A percentile compares a stretch with the other conserved stretches of the same genome.
phyloP scores from a whole-genome alignment of 2,888 invertebrate species.

The Helobdella robusta region DNA sequence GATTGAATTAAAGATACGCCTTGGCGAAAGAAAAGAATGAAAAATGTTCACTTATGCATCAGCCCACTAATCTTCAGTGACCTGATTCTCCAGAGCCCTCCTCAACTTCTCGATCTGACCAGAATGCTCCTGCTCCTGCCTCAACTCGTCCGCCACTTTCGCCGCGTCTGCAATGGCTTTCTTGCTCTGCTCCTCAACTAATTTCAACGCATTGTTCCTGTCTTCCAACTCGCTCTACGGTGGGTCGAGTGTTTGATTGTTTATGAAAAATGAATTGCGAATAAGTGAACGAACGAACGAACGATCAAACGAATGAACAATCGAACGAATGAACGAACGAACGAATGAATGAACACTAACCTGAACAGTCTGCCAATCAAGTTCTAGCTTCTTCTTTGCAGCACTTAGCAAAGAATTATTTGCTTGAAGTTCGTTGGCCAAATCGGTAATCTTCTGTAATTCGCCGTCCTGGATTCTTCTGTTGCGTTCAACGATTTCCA shows the following conservation, averaged over 20 bases:
- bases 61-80: background rate
- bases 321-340: too few species aligned
- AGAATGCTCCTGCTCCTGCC: constrained; percentile 97
- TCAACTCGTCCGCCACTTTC: constrained; percentile 92
- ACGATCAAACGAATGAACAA: too few species aligned
- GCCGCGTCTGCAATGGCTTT: constrained; percentile 75
- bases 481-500: constrained; percentile 86
- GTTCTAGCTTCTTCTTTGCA: constrained; percentile 98
- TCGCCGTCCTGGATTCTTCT: constrained; percentile 96
- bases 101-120: constrained; percentile 95
- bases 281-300: too few species aligned
- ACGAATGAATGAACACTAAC: too few species aligned
- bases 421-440: constrained; percentile 88
- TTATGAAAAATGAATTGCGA: too few species aligned
- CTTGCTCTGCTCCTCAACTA: constrained; percentile 80
- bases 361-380: constrained; percentile 83
- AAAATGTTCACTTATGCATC: too few species aligned
- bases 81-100: constrained; percentile 88
- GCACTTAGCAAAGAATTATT: constrained; percentile 86
- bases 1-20: too few species aligned
- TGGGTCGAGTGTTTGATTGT: too few species aligned
- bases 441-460: constrained; percentile 91
- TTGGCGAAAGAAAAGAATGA: too few species aligned
- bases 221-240: constrained; percentile 26
- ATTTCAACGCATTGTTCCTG: constrained; percentile 6